A percentile compares a stretch with the other conserved stretches of the same genome.
phyloP scores from a whole-genome alignment of 2,888 invertebrate species.

The Eurytoma adleriae region DNA sequence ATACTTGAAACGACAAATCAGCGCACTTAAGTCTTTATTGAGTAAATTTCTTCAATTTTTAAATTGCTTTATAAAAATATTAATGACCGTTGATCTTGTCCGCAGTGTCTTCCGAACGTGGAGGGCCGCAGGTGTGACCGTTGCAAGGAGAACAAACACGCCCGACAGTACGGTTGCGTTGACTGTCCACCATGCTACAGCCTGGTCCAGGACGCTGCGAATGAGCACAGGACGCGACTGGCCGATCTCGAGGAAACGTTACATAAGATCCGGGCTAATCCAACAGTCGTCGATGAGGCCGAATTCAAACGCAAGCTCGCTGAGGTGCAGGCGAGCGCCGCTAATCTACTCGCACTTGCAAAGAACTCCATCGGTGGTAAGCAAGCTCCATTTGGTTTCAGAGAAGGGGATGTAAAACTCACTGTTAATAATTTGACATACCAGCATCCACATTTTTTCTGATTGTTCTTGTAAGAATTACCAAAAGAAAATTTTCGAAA shows the following conservation, averaged over 20 bases:
- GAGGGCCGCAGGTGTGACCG: slow-evolving; percentile 96
- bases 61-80: too few relatives aligned
- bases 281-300: slow-evolving; percentile 92
- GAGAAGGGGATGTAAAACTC: too few relatives aligned
- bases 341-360: slow-evolving; percentile 85
- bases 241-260: slow-evolving; percentile 85
- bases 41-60: too few relatives aligned
- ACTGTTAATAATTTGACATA: too few relatives aligned
- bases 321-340: slow-evolving; percentile 86
- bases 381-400: too few relatives aligned
- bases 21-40: too few relatives aligned
- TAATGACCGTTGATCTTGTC: not conserved
- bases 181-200: slow-evolving; percentile 98
- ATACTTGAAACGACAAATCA: too few relatives aligned
- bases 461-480: too few relatives aligned
- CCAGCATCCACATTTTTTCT: too few relatives aligned
- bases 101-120: slow-evolving; percentile 85
- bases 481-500: too few relatives aligned
- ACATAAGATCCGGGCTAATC: slow-evolving; percentile 93
- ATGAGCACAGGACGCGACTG: slow-evolving; percentile 85
- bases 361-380: slow-evolving; percentile 81
- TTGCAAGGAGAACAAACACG: slow-evolving; percentile 97
- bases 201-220: slow-evolving; percentile 91
- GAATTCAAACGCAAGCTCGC: slow-evolving; percentile 92
- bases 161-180: slow-evolving; percentile 91